phyloP scores from a whole-genome alignment of 2,113 vertebrate species.

The Halichoeres trimaculatus region DNA sequence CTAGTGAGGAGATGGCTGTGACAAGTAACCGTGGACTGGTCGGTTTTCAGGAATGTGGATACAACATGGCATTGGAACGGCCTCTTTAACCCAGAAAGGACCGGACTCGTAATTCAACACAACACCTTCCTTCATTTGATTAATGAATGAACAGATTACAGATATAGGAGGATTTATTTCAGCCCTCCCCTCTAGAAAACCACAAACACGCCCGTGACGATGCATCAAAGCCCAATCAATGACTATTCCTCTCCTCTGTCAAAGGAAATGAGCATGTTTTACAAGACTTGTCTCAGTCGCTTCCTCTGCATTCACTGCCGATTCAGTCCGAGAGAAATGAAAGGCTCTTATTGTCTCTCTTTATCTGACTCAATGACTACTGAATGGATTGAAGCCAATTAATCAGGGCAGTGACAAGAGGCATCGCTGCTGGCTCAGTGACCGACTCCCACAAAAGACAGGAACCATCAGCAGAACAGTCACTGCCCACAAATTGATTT shows the following conservation, averaged over 20 bases:
- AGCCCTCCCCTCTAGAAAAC: conserved; percentile 35
- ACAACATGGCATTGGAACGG: conserved; percentile 38
- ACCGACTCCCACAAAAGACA: conserved; percentile 67
- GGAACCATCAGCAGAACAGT: conserved; percentile 57
- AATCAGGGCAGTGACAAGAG: conserved; percentile 69
- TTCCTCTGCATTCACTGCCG: conserved; percentile 44
- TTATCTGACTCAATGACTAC: conserved; percentile 72
- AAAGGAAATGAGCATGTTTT: conserved; percentile 71
- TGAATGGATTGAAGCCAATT: conserved; percentile 73
- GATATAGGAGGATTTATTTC: conserved; percentile 79
- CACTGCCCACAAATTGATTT: conserved; percentile 68
- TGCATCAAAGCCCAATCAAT: conserved; percentile 67
- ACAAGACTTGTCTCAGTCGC: conserved; percentile 60
- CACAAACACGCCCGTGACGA: conserved; percentile 56
- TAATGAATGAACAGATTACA: conserved; percentile 74
- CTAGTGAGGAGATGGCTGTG: conserved; percentile 83
- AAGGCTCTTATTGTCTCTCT: conserved; percentile 72
- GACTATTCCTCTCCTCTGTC: conserved; percentile 39
- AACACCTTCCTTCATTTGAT: conserved; percentile 84
- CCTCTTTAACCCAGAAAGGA: conserved; percentile 61
- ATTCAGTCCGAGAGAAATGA: conserved; percentile 56
- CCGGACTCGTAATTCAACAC: conserved; percentile 66
- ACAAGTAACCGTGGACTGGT: conserved; percentile 53
- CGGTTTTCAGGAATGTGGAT: conserved; percentile 28
- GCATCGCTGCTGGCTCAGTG: conserved; percentile 68